A percentile compares a stretch with the other conserved stretches of the same genome.
Evolutionary conservation across 1,140 invertebrate species (phyloP).

Genomic region (Ylistrum balloti): DNA sequence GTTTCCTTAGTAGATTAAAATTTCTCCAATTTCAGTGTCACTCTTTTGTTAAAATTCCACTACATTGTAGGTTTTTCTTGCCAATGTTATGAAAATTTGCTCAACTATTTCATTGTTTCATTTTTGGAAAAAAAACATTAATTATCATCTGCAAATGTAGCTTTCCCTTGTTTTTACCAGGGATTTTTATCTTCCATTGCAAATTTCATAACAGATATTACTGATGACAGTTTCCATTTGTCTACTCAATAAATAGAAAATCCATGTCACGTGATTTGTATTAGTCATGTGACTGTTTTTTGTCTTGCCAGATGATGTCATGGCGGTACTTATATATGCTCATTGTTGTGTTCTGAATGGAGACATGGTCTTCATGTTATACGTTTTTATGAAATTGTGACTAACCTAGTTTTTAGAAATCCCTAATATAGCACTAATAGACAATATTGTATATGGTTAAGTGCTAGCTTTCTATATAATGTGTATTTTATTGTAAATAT

Average conservation of each 20-base stretch:
- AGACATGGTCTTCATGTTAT: constrained; percentile 9
- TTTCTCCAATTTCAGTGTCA: not conserved
- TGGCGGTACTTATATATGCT: constrained; percentile 23
- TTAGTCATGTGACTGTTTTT: not conserved
- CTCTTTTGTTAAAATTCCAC: not conserved
- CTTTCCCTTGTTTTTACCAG: not conserved
- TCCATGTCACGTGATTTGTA: constrained; percentile 15
- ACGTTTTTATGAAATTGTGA: constrained; percentile 35
- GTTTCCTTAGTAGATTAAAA: not conserved
- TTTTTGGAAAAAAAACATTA: not conserved
- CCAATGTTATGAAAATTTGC: constrained; percentile 34
- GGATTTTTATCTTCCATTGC: constrained; percentile 32
- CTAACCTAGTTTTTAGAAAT: constrained; percentile 40
- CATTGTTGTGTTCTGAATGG: constrained; percentile 12
- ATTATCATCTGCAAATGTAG: constrained; percentile 27
- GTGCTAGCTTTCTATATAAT: constrained; percentile 29
- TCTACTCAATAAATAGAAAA: constrained; percentile 26
- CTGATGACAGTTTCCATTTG: not conserved
- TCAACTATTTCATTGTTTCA: constrained; percentile 13
- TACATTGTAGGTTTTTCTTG: constrained; percentile 7
- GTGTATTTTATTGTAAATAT: constrained; percentile 40
- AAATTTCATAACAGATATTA: constrained; percentile 1
- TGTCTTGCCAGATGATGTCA: constrained; percentile 31
- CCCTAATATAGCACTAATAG: constrained; percentile 33
- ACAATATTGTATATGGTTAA: constrained; percentile 2